Base-by-base conservation (phyloP, 2,113 vertebrate genomes). In the Notothenia coriiceps region DNA sequence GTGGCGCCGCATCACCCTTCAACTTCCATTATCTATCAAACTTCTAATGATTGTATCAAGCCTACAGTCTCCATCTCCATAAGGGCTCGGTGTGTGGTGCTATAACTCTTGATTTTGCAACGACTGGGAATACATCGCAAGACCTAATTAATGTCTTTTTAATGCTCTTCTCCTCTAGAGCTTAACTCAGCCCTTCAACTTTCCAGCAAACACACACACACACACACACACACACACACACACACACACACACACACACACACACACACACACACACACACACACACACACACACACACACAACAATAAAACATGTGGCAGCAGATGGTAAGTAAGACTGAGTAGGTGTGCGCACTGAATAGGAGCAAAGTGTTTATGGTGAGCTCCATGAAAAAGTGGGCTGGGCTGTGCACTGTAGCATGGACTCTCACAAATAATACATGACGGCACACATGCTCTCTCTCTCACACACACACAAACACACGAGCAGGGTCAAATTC, bases 91-190 rank as follows among this genome's bases (percentile, higher is more conserved):
- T 77, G 82, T 77, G 82, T 82, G 35, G 82, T 71, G 80, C 90
- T 75, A 92, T 93, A 92, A 90, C 87, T 93, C 90, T 85, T 88
- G 84, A 94, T 94, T 91, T 89, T 83, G 82, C 82, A 82, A 63
- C 70, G 77, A 88, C 88, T 80, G 92, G 89, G 92, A 93, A 91
- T 89, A 89, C 82, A 88, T 84, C 61, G 88, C 91, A 80, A 71
- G 77, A 82, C 82, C 84, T 94, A 91, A 92, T 94, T 95, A 93
- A 94, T 94, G 93, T 89, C 76, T 93, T 94, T 93, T 95, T 94
- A 94, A 95, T 94, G 93, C 87, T 86, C 86, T 78, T 90, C 87
- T 91, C 91, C 92, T 90, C 91, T 82, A 73, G 91, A 92, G 91
- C 90, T 89, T 88, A 90, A 88, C 89, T 88, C 86, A 91, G 87